A percentile compares a stretch with the other conserved stretches of the same genome.
phyloP scores from a whole-genome alignment of 2,113 vertebrate genomes.

The Halichoerus grypus region DNA sequence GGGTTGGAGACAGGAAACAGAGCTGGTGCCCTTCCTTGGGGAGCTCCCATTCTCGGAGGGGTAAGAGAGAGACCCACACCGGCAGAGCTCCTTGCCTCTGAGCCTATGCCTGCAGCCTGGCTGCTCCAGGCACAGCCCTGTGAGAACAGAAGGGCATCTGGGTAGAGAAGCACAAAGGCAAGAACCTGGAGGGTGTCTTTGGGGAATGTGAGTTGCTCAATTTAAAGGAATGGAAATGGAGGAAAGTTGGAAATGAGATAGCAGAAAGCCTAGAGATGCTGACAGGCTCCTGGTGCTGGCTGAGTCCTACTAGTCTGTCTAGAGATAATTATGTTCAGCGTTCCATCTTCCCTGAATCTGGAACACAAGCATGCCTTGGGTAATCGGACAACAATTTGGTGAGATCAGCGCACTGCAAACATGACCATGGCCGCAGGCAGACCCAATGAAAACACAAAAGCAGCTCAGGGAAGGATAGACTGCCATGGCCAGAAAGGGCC shows the following conservation, averaged over 20 bases:
- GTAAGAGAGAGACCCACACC: not conserved
- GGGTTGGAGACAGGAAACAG: not conserved
- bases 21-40: not conserved
- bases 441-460: constrained; percentile 39
- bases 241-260: not conserved
- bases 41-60: not conserved
- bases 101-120: not conserved
- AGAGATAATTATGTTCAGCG: not conserved
- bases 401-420: constrained; percentile 63
- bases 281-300: constrained; percentile 53
- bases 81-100: not conserved
- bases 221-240: not conserved
- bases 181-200: not conserved
- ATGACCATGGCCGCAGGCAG: constrained; percentile 37
- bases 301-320: constrained; percentile 3
- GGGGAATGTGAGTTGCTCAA: not conserved
- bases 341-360: constrained; percentile 57
- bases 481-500: not conserved
- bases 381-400: constrained; percentile 76
- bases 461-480: not conserved
- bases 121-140: not conserved
- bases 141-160: not conserved
- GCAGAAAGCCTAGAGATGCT: constrained; percentile 59
- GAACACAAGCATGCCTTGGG: constrained; percentile 65
- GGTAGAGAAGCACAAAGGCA: not conserved